Base-by-base conservation (phyloP, 1,140 invertebrate genomes). In the Drepana arcuata region DNA sequence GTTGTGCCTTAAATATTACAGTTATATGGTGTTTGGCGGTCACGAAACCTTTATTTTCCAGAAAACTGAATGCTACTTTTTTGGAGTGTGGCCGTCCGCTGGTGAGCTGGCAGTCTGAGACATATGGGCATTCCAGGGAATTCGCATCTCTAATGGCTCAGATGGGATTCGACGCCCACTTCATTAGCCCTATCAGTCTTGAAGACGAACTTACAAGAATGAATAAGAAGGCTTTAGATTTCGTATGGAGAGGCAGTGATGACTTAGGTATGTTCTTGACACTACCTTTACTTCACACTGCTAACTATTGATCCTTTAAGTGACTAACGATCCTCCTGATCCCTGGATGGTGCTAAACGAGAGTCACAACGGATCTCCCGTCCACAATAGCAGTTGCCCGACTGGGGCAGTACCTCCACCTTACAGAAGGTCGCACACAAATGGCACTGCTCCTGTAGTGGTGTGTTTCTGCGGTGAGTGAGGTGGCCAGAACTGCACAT, bases 61-160 rank as follows among this genome's bases (percentile, higher is more conserved):
- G 79, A 13, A 75, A 90, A 29, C 67, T 97, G 0, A 90, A 93
- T 45, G 88, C 94, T 6, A 91, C 89, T 0, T 95, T 97, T 65
- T 92, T 94, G 0, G 80, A 88, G 7, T 97, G 95, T 70, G 94
- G 86, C 0, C 79, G 89, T 9, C 95, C 94, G 0, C 84, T 86
- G 13, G 87, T 95, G 7, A 93, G 91, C 2, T 97, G 95, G 95
- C 95, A 97, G 72, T 94, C 95, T 23, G 95, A 97, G 85, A 92
- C 92, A 0, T 96, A 95, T 61, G 95, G 95, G 0, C 95, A 97
- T 68, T 95, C 94, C 0, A 77, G 91, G 14, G 95, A 97, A 83
- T 88, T 90, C 77, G 93, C 94, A 0, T 93, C 93, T 0, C 80
- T 96, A 1, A 92, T 96, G 71, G 92, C 94, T 0, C 91, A 91